phyloP scores from a whole-genome alignment of 2,888 invertebrate species.

The Nomada lathburiana region DNA sequence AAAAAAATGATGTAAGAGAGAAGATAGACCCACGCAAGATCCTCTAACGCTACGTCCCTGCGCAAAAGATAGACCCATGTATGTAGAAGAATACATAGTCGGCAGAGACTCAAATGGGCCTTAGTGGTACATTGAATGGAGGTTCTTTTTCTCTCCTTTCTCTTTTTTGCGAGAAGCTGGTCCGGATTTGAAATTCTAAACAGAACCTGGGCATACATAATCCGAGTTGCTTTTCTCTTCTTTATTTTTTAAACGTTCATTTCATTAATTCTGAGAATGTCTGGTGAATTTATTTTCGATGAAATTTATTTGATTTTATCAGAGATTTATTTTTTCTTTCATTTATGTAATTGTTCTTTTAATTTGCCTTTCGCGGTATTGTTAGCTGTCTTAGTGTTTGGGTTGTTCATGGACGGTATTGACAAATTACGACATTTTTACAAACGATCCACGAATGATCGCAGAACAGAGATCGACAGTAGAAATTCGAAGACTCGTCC shows the following conservation, averaged over 20 bases:
- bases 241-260: too few species aligned
- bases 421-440: too few species aligned
- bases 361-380: too few species aligned
- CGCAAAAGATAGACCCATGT: conserved; percentile 3
- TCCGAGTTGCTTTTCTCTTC: too few species aligned
- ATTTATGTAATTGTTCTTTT: too few species aligned
- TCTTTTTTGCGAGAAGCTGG: not conserved
- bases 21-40: conserved; percentile 6
- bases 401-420: too few species aligned
- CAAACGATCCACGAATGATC: too few species aligned
- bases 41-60: conserved; percentile 18
- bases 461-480: too few species aligned
- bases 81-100: not conserved
- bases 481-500: conserved; percentile 23
- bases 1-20: not conserved
- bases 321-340: too few species aligned
- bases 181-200: not conserved
- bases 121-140: not conserved
- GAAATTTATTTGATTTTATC: too few species aligned
- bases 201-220: not conserved
- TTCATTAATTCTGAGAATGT: not conserved
- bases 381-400: too few species aligned
- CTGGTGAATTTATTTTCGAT: too few species aligned
- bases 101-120: conserved; percentile 6
- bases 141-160: not conserved